A percentile compares a stretch with the other conserved stretches of the same genome.
phyloP scores from a whole-genome alignment of 1,140 invertebrate genomes.

The Diachasma alloeum region DNA sequence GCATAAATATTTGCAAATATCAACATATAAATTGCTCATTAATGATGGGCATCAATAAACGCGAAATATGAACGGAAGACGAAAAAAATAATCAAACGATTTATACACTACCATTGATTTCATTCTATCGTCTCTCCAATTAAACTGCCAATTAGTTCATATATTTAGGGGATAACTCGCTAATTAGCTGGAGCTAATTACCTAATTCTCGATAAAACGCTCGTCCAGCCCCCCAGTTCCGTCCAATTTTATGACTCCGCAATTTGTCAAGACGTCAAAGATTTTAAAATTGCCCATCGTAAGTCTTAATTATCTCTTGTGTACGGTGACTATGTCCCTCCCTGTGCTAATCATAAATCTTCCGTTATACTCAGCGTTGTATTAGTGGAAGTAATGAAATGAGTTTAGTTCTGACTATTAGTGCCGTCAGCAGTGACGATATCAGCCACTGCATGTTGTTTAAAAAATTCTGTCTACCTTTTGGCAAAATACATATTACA shows the following conservation, averaged over 20 bases:
- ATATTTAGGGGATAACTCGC: background rate
- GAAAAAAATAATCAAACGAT: background rate
- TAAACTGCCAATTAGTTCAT: background rate
- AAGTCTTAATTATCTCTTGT: slow-evolving; percentile 30
- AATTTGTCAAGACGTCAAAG: background rate
- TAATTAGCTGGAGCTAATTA: background rate
- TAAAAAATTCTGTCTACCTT: too few species aligned
- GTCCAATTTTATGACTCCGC: background rate
- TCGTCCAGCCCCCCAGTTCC: background rate
- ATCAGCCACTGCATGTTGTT: too few species aligned
- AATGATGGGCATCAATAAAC: background rate
- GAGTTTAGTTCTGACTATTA: background rate
- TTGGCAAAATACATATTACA: too few species aligned
- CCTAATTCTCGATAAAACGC: background rate
- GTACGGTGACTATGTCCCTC: slow-evolving; percentile 16
- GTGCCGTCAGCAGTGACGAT: background rate
- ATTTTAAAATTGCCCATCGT: background rate
- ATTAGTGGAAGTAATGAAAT: background rate
- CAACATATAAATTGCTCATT: background rate
- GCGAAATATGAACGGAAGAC: background rate
- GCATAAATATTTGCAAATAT: background rate
- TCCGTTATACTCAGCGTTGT: background rate
- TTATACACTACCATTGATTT: background rate
- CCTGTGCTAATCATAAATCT: slow-evolving; percentile 23
- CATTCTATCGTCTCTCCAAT: background rate